A percentile compares a stretch with the other conserved stretches of the same genome.
phyloP scores from a whole-genome alignment of 2,113 vertebrate genomes.

The Sinocyclocheilus rhinocerous region DNA sequence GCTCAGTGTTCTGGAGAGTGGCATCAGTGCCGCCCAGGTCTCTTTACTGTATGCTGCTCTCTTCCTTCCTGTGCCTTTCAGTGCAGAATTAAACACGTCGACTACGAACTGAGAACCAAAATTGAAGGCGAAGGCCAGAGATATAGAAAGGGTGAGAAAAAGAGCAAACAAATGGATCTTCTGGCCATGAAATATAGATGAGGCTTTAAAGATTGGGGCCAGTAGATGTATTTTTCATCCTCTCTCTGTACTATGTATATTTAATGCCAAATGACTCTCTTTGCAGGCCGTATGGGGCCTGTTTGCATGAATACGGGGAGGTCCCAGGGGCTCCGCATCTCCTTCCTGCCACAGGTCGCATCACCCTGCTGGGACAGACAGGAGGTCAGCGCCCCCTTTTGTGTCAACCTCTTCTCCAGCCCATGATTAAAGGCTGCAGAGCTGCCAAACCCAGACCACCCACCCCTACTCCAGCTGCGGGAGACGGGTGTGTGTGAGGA shows the following conservation, averaged over 20 bases:
- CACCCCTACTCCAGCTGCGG: slow-evolving; percentile 26
- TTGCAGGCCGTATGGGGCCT: slow-evolving; percentile 36
- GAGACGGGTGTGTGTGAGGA: not conserved
- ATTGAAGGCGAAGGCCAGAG: not conserved
- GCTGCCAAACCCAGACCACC: slow-evolving; percentile 35
- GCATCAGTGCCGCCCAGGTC: not conserved
- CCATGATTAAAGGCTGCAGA: slow-evolving; percentile 53
- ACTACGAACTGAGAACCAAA: not conserved
- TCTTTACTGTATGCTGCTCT: slow-evolving; percentile 20
- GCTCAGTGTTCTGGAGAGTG: slow-evolving; percentile 10
- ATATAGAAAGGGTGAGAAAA: not conserved
- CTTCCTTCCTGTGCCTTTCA: not conserved
- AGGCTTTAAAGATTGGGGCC: slow-evolving; percentile 47
- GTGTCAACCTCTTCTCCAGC: slow-evolving; percentile 47
- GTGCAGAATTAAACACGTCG: not conserved
- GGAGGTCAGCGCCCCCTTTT: slow-evolving; percentile 55
- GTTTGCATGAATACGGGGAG: slow-evolving; percentile 44
- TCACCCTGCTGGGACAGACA: slow-evolving; percentile 52
- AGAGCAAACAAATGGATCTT: not conserved
- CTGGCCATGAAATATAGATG: slow-evolving; percentile 53
- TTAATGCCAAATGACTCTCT: slow-evolving; percentile 51
- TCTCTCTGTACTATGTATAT: slow-evolving; percentile 55
- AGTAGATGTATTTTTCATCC: slow-evolving; percentile 56
- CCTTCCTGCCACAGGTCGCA: slow-evolving; percentile 50
- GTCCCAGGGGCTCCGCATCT: slow-evolving; percentile 41